Evolutionary conservation across 2,888 invertebrate species (phyloP).

Genomic region (Clusia tigrina): DNA sequence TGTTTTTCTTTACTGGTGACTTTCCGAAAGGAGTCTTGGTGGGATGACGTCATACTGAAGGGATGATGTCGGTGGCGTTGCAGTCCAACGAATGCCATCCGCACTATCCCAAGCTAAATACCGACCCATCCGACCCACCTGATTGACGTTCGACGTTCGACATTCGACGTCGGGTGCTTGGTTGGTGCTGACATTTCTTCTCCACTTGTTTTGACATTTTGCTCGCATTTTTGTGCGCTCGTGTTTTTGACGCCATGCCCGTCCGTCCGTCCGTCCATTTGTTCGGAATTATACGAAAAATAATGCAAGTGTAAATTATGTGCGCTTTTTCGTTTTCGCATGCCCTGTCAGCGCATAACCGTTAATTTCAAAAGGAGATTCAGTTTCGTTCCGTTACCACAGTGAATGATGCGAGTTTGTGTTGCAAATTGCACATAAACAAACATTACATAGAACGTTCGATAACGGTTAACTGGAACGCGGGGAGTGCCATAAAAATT

Average conservation of each 20-base stretch:
- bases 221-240: constrained; percentile 12
- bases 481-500: constrained; percentile 19
- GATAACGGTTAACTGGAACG: constrained; percentile 19
- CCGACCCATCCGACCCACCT: constrained; percentile 15
- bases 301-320: constrained; percentile 15
- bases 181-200: constrained; percentile 15
- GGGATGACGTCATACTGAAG: not conserved
- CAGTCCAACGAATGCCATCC: too few species aligned
- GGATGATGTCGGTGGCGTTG: not conserved
- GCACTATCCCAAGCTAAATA: too few species aligned
- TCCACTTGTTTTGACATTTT: constrained; percentile 18
- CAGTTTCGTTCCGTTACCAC: constrained; percentile 9
- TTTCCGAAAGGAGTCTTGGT: not conserved
- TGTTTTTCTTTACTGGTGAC: constrained; percentile 11
- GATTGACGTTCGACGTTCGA: constrained; percentile 29
- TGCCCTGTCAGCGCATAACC: constrained; percentile 13
- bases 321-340: constrained; percentile 11
- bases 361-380: constrained; percentile 8
- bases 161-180: too few species aligned
- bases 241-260: constrained; percentile 30
- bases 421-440: constrained; percentile 30
- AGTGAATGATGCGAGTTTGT: constrained; percentile 29
- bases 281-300: constrained; percentile 29
- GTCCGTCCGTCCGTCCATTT: too few species aligned
- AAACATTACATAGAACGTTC: constrained; percentile 26